phyloP scores from a whole-genome alignment of 2,797 vertebrate genomes.

The Enteromius treurensis region DNA sequence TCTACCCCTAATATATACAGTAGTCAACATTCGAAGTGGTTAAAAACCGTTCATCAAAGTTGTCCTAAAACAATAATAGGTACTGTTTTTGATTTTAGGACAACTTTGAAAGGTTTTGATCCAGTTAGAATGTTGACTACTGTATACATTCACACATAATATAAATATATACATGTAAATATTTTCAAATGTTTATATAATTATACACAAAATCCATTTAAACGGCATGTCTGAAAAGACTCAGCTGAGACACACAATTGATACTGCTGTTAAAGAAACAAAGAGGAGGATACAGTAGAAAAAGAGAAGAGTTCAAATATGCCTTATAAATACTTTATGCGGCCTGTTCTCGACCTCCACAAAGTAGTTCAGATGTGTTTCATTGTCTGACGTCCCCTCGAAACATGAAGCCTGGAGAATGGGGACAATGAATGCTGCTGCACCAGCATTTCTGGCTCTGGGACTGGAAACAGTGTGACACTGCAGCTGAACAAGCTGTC shows the following conservation, averaged over 20 bases:
- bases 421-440: conserved; percentile 70
- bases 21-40: no score
- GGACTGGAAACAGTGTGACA: conserved; percentile 53
- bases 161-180: no score
- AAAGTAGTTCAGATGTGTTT: conserved; percentile 59
- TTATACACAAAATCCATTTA: conserved; percentile 35
- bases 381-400: conserved; percentile 12
- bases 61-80: no score
- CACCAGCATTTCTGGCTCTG: conserved; percentile 69
- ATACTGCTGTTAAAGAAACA: conserved; percentile 59
- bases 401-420: conserved; percentile 45
- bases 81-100: no score
- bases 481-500: conserved; percentile 78
- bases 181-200: conserved; percentile 10
- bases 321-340: conserved; percentile 25
- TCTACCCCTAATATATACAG: no score
- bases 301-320: conserved; percentile 36
- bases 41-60: no score
- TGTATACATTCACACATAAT: no score
- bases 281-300: conserved; percentile 54
- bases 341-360: conserved; percentile 60
- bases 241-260: conserved; percentile 6
- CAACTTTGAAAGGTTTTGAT: no score
- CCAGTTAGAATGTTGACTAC: no score
- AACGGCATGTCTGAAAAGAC: not conserved